Evolutionary conservation across 1,140 invertebrate species (phyloP), one percentile per base, ranked within the genome.

Genomic region (Hormaphis cornu): DNA sequence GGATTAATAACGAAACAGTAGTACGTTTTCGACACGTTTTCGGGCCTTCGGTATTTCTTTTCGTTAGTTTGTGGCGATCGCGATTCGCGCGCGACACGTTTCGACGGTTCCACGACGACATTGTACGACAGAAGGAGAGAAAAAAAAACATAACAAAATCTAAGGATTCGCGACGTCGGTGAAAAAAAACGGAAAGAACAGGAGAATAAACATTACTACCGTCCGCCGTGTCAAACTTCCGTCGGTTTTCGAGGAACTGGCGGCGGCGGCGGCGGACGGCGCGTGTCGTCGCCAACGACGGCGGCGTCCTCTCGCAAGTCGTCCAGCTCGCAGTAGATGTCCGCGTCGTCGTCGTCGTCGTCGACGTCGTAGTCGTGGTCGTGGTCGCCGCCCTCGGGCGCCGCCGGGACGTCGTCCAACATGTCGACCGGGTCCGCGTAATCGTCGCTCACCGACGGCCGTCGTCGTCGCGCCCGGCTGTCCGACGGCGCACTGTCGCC

Each of bases 351-450:
- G 26, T 2, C 20, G n/a, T 20, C 40, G 18, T 63, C 59, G n/a
- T 42, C 40, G 16, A n/a, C n/a, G n/a, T n/a, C n/a, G n/a, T n/a
- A n/a, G 28, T 66, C 33, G 33, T 9, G 10, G 26, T 2, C 20
- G n/a, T 20, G 22, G 18, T 63, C 59, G n/a, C 26, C 40, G 16
- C n/a, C n/a, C n/a, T n/a, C 14, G 16, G 8, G 33, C 30, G 3
- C 14, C 18, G 78, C 79, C 1, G 83, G 72, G 59, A 83, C 82
- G 0, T 80, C 78, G 71, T 84, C 83, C 18, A 82, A 24, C 5
- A 76, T 76, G 70, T 84, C 83, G 0, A 77, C 75, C 0, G 82
- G 83, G 59, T 83, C 78, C 16, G 79, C 76, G 73, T 84, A 84
- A 4, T 83, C 83, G 4, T 78, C 79, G 30, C 82, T 77, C 50